Evolutionary conservation across 2,797 vertebrate species (phyloP), one percentile per base, ranked within the genome.

Genomic region (Sciaenops ocellatus): DNA sequence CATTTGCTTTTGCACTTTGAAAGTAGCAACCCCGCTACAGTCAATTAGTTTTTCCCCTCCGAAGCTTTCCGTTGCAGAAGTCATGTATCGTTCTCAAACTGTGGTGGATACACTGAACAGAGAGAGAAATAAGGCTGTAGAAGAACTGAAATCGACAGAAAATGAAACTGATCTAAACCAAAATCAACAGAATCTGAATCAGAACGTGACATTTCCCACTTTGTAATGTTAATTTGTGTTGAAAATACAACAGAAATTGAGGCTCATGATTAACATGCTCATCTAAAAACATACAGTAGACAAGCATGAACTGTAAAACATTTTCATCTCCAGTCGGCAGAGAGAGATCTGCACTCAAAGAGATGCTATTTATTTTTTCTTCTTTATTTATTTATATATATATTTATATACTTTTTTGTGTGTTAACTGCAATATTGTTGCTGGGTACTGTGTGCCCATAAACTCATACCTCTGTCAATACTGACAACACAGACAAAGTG

Each of bases 191-290:
- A 77, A 42, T 54, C 65, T 56, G 13, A 69, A 68, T 42, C 62
- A 72, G 51, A 82, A 81, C 11, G 65, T 20, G 66, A 71, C 69
- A 54, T 65, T 63, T 72, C 57, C 51, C 76, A 72, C 26, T 18
- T 63, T 66, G 30, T 24, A 11, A 83, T 74, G 75, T 71, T 68
- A 62, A 47, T 84, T 78, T 73, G 60, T 73, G 69, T 87, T 77
- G 73, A 83, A 89, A 83, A 76, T 87, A 83, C 85, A 54, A 67
- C 84, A 78, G 13, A 81, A 82, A 86, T 89, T 83, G 85, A 90
- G 87, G 92, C 85, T 90, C 73, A 62, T 87, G 82, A 85, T 90
- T 81, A 82, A 92, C 94, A 92, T 93, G 93, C 90, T 93, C 80
- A 90, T 92, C 90, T 89, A 86, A 80, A 88, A 91, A 89, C 78